Evolutionary conservation across 2,113 vertebrate genomes (phyloP).

Genomic region (Lepus europaeus): DNA sequence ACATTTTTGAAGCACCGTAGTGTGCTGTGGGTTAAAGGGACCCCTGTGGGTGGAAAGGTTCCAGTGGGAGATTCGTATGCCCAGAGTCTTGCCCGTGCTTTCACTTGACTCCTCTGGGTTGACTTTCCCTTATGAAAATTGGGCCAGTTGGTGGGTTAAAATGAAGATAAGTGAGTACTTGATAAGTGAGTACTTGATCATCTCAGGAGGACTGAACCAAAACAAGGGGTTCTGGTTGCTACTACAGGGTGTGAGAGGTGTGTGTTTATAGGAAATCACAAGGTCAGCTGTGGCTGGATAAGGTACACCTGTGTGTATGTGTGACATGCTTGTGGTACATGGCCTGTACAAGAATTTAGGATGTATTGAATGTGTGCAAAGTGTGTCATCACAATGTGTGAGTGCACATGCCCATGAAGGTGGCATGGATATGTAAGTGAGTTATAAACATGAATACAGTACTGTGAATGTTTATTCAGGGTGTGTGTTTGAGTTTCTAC

Average conservation of each 20-base stretch:
- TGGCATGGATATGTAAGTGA: background rate
- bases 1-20: constrained; percentile 29
- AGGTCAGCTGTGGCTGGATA: constrained; percentile 6
- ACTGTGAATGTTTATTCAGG: background rate
- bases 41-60: background rate
- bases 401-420: background rate
- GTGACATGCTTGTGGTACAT: too few relatives aligned
- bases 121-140: constrained; percentile 18
- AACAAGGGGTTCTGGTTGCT: constrained; percentile 36
- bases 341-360: constrained; percentile 24
- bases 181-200: constrained; percentile 14
- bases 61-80: background rate
- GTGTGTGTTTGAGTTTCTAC: background rate
- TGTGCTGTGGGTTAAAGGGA: background rate
- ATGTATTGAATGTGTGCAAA: background rate
- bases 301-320: background rate
- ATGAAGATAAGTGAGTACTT: constrained; percentile 29
- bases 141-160: background rate
- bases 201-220: constrained; percentile 31
- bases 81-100: background rate
- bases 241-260: background rate
- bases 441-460: background rate
- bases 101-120: constrained; percentile 24
- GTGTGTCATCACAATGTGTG: background rate
- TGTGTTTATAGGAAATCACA: constrained; percentile 45